These are phyloP conservation scores for Medauroidea extradentata DNA, from an alignment of 1,140 invertebrate species.

Conservation along the genomic window DNA sequence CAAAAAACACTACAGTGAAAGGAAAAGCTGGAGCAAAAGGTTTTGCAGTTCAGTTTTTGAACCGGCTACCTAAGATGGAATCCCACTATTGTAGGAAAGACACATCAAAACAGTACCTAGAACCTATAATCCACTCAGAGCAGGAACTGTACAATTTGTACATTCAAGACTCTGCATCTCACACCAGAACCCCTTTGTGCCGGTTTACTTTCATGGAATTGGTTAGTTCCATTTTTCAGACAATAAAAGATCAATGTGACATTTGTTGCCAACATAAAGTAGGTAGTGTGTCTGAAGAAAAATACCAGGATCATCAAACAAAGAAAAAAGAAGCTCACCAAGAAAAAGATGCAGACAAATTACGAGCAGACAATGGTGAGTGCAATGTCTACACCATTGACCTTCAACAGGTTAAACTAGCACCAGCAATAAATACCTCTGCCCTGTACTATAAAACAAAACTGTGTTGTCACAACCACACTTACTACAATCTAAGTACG, in stretches of 20 bases:
- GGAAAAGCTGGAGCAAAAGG: not conserved
- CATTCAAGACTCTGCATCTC: conserved; percentile 6
- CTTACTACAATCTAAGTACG: conserved; percentile 40
- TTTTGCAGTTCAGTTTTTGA: not conserved
- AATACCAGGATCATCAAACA: conserved; percentile 11
- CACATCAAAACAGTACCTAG: conserved; percentile 20
- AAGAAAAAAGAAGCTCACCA: conserved; percentile 5
- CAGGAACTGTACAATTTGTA: conserved; percentile 17
- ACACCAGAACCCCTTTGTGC: conserved; percentile 4
- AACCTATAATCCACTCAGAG: conserved; percentile 16
- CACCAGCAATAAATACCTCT: conserved; percentile 34
- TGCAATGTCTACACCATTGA: conserved; percentile 23
- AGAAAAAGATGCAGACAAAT: conserved; percentile 14
- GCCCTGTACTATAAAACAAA: conserved; percentile 45
- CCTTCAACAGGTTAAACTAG: conserved; percentile 25
- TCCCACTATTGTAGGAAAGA: conserved; percentile 23
- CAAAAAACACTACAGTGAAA: not conserved
- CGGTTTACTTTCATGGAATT: conserved; percentile 12
- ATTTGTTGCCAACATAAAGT: conserved; percentile 13
- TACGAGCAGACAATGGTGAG: not conserved
- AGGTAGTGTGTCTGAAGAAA: conserved; percentile 13
- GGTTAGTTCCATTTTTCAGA: conserved; percentile 12
- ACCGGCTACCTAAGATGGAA: conserved; percentile 16
- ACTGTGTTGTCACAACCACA: conserved; percentile 43
- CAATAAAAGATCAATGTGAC: conserved; percentile 22